A percentile compares a stretch with the other conserved stretches of the same genome.
phyloP scores from a whole-genome alignment of 92 coral and sea anemone genomes.

The Paramuricea clavata region DNA sequence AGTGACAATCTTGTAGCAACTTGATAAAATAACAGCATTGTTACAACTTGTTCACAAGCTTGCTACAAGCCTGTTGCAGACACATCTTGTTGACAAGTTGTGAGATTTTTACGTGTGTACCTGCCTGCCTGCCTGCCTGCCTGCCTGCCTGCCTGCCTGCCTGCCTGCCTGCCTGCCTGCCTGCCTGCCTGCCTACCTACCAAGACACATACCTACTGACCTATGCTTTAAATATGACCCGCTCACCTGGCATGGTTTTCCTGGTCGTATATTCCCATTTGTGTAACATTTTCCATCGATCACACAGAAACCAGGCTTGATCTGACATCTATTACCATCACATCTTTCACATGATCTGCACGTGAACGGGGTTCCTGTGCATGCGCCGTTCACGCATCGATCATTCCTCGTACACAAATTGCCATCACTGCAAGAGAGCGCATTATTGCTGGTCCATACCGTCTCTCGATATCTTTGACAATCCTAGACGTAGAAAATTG shows the following conservation, averaged over 20 bases:
- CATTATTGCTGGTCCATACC: constrained; percentile 79
- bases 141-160: no score
- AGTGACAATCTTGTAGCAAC: no score
- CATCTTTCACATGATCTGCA: constrained; percentile 85
- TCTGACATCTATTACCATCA: constrained; percentile 69
- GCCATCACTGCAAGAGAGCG: constrained; percentile 73
- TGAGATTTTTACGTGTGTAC: no score
- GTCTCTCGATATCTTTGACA: constrained; percentile 65
- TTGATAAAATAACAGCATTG: no score
- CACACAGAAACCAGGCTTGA: constrained; percentile 78
- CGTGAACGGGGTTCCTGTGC: constrained; percentile 80
- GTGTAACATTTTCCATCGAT: constrained; percentile 69
- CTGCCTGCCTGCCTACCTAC: neutral
- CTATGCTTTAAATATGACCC: neutral
- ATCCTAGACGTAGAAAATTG: constrained; percentile 30
- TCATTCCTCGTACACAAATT: constrained; percentile 77
- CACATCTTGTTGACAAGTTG: no score
- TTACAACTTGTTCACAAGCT: no score
- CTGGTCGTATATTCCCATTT: constrained; percentile 72
- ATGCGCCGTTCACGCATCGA: constrained; percentile 71
- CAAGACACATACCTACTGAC: neutral
- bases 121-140: no score
- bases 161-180: neutral
- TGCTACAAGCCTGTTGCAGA: no score
- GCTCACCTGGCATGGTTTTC: constrained; percentile 86